Evolutionary conservation across 2,888 invertebrate species (phyloP).

Genomic region (Morpho helenor): DNA sequence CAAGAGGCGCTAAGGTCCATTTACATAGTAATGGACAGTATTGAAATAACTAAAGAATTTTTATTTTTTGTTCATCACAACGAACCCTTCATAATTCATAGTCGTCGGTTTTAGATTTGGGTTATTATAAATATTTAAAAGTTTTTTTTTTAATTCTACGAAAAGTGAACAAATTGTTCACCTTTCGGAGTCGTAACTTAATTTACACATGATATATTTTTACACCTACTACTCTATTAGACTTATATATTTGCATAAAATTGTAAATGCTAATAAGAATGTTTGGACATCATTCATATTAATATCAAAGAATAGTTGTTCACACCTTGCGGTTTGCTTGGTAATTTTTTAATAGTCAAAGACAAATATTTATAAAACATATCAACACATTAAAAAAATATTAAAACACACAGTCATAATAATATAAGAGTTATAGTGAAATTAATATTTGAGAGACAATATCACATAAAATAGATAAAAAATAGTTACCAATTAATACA

Average conservation of each 20-base stretch:
- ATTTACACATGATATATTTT: conserved; percentile 19
- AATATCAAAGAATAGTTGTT: conserved; percentile 13
- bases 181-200: background rate
- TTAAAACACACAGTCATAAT: too few species aligned
- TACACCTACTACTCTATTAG: conserved; percentile 21
- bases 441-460: too few species aligned
- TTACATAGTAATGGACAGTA: conserved; percentile 57
- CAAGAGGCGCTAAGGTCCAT: conserved; percentile 59
- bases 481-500: too few species aligned
- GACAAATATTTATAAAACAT: background rate
- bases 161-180: too few species aligned
- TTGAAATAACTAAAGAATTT: conserved; percentile 11
- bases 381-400: too few species aligned
- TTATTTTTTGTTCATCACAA: background rate
- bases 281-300: conserved; percentile 16
- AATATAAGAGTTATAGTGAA: too few species aligned
- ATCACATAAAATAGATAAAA: too few species aligned
- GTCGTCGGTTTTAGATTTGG: background rate
- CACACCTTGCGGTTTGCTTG: conserved; percentile 15
- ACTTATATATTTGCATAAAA: conserved; percentile 20
- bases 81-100: conserved; percentile 4
- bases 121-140: background rate
- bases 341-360: conserved; percentile 13
- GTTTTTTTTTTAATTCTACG: background rate
- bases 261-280: conserved; percentile 24